Conservation (phyloP, 1,140 invertebrate genomes). For the Trinorchestia longiramus region DNA sequence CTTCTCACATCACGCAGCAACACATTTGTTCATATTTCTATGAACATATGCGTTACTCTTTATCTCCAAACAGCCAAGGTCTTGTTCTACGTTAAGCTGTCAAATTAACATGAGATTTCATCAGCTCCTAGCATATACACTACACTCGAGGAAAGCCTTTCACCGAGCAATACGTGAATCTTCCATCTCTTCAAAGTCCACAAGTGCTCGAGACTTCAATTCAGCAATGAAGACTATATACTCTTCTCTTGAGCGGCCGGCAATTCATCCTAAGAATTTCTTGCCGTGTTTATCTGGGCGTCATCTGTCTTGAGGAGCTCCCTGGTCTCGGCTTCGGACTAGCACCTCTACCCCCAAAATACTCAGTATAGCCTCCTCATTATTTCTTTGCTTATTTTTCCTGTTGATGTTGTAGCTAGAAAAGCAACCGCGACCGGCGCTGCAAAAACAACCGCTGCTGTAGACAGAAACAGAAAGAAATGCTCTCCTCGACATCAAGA, state of each 20-base stretch:
- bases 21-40: neutral
- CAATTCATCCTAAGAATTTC: constrained; percentile 36
- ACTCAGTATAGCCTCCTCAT: constrained; percentile 30
- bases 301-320: constrained; percentile 48
- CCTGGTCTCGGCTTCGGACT: neutral
- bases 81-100: neutral
- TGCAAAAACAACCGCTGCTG: constrained; percentile 47
- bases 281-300: constrained; percentile 43
- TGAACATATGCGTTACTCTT: neutral
- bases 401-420: constrained; percentile 46
- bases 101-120: constrained; percentile 44
- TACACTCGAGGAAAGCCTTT: neutral
- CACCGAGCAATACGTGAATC: constrained; percentile 10
- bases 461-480: constrained; percentile 54
- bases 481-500: constrained; percentile 18
- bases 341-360: constrained; percentile 37
- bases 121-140: neutral
- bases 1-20: neutral
- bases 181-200: constrained; percentile 20
- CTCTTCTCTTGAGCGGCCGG: constrained; percentile 42
- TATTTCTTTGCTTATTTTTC: constrained; percentile 45
- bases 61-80: neutral
- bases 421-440: constrained; percentile 39
- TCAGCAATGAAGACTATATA: constrained; percentile 46
- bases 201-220: constrained; percentile 30